A percentile compares a stretch with the other conserved stretches of the same genome.
Conservation (phyloP, 2,113 vertebrate species). For the Rhabdomys dilectus region DNA sequence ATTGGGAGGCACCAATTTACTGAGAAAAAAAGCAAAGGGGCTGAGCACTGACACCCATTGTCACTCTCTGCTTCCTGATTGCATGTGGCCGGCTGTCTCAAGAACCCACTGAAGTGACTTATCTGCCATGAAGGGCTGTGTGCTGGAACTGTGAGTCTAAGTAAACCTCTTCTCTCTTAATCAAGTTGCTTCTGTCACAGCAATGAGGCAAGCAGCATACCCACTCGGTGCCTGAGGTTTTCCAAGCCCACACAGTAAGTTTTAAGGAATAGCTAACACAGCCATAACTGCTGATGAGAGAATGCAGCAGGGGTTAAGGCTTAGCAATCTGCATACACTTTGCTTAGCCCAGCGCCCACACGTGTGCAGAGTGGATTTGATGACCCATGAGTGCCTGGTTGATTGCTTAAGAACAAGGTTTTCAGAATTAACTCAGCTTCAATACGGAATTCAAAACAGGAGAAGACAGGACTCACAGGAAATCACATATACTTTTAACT, state of each 20-base stretch:
- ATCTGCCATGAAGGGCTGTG: neutral
- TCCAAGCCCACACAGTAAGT: neutral
- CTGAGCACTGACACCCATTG: neutral
- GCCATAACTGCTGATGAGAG: neutral
- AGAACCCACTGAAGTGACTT: neutral
- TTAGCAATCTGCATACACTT: neutral
- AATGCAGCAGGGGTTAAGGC: neutral
- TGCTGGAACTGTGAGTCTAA: neutral
- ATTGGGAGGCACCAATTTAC: neutral
- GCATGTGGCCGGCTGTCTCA: neutral
- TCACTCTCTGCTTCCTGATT: neutral
- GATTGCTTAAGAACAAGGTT: neutral
- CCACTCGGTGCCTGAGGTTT: neutral
- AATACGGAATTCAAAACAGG: constrained; percentile 70
- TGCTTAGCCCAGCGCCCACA: neutral
- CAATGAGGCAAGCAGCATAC: too few species aligned
- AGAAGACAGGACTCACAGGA: constrained; percentile 72
- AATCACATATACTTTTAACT: constrained; percentile 78
- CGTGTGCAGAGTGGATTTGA: neutral
- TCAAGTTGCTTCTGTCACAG: too few species aligned
- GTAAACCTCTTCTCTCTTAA: neutral
- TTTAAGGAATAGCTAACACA: neutral
- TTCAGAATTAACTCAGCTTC: constrained; percentile 55
- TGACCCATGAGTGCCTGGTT: neutral
- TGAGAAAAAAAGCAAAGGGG: neutral